Evolutionary conservation across 2,797 vertebrate species (phyloP).

Genomic region (Scleropages formosus): DNA sequence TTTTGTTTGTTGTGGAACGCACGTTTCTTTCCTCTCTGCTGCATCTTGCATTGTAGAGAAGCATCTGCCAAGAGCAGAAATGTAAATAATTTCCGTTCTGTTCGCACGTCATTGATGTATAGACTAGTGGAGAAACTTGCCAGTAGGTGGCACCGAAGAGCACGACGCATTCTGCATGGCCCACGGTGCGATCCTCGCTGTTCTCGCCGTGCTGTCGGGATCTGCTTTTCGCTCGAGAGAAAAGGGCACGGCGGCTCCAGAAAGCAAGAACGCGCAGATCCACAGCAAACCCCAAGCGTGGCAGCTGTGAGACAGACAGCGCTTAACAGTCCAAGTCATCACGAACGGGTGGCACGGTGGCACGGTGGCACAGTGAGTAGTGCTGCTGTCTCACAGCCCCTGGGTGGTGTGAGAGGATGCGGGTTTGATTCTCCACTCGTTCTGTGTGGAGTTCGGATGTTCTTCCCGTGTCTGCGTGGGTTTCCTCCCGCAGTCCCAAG

Average conservation of each 20-base stretch:
- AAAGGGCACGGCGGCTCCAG: background rate
- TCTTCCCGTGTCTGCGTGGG: no score
- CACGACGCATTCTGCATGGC: background rate
- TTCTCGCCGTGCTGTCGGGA: background rate
- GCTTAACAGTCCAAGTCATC: no score
- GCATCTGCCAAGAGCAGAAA: background rate
- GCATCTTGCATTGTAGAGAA: no score
- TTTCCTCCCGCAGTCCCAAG: no score
- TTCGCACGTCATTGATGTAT: background rate
- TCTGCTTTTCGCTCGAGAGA: background rate
- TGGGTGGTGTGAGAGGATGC: no score
- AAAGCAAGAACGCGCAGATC: conserved; percentile 4
- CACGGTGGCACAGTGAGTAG: no score
- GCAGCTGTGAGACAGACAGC: conserved; percentile 22
- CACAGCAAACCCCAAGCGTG: background rate
- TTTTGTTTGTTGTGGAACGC: no score
- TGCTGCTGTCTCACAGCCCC: no score
- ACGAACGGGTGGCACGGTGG: no score
- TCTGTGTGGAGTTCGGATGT: no score
- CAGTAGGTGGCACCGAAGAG: conserved; percentile 19
- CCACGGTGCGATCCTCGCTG: background rate
- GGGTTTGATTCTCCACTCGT: no score
- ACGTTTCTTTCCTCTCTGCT: no score
- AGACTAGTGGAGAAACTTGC: background rate
- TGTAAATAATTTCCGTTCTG: background rate